Evolutionary conservation across 2,888 invertebrate species (phyloP).

Genomic region (Protodeltote pygarga): DNA sequence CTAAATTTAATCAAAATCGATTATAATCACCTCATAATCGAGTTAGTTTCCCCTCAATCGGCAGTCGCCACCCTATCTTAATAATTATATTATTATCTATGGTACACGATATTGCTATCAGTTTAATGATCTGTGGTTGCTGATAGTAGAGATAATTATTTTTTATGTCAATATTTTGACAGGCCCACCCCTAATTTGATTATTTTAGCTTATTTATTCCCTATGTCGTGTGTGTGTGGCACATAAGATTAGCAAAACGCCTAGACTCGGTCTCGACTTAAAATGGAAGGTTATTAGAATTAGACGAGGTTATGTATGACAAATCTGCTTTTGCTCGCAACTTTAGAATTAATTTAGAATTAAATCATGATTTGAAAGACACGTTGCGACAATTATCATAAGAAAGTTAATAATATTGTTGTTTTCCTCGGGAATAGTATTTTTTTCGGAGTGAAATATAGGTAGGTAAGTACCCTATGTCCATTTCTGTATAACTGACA

Average conservation of each 20-base stretch:
- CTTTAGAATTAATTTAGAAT: too few species aligned
- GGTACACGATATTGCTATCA: conserved; percentile 40
- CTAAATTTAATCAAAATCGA: conserved; percentile 20
- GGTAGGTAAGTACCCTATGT: too few species aligned
- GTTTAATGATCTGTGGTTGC: conserved; percentile 30
- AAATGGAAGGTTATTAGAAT: not conserved
- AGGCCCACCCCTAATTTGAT: conserved; percentile 27
- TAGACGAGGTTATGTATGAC: too few species aligned
- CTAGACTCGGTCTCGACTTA: not conserved
- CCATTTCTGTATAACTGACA: too few species aligned
- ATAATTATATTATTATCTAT: conserved; percentile 46
- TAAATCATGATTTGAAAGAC: too few species aligned
- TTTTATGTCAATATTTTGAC: conserved; percentile 43
- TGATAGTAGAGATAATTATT: conserved; percentile 24
- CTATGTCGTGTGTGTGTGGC: too few species aligned
- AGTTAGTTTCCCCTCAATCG: conserved; percentile 27
- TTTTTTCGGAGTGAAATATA: too few species aligned
- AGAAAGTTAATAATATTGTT: too few species aligned
- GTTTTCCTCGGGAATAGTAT: too few species aligned
- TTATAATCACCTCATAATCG: conserved; percentile 22
- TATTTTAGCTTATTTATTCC: not conserved
- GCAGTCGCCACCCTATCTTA: conserved; percentile 25
- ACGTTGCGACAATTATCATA: too few species aligned
- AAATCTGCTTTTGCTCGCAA: too few species aligned
- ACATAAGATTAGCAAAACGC: too few species aligned